Conservation (phyloP, 2,113 vertebrate genomes). For the Lucifuga dentata region DNA sequence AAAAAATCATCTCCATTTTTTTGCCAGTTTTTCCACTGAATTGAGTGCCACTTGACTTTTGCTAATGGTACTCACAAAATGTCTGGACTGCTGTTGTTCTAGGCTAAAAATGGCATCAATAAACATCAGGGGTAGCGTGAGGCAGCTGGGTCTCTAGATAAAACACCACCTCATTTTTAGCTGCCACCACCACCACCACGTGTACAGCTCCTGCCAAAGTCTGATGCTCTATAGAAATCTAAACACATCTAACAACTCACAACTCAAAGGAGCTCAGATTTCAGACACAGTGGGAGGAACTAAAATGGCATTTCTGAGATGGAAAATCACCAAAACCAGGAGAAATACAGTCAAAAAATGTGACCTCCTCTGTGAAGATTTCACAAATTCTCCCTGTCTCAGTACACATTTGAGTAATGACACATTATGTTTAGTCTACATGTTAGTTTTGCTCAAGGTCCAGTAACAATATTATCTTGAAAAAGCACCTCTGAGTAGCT, state of each 20-base stretch:
- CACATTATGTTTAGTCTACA: conserved; percentile 7
- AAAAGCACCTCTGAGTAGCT: background rate
- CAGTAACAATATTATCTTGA: conserved; percentile 8
- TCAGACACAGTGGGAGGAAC: conserved; percentile 57
- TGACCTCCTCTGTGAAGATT: conserved; percentile 2
- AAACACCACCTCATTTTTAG: conserved; percentile 43
- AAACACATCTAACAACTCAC: conserved; percentile 34
- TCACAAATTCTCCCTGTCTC: conserved; percentile 2
- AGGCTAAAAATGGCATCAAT: conserved; percentile 58
- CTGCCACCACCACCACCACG: conserved; percentile 28
- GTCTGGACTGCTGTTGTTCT: conserved; percentile 17
- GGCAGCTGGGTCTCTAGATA: conserved; percentile 46
- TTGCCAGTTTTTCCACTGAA: background rate
- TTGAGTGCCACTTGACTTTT: background rate
- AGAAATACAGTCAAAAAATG: conserved; percentile 17
- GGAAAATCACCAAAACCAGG: conserved; percentile 24
- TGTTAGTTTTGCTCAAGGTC: background rate
- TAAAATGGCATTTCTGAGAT: conserved; percentile 14
- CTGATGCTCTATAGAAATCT: conserved; percentile 40
- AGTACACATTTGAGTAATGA: conserved; percentile 16
- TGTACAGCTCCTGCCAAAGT: conserved; percentile 46
- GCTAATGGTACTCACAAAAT: background rate
- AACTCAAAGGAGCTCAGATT: conserved; percentile 58
- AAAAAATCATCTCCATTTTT: background rate
- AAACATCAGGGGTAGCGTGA: conserved; percentile 49